A percentile compares a stretch with the other conserved stretches of the same genome.
Conservation (phyloP, 2,113 vertebrate genomes). For the Conger conger region DNA sequence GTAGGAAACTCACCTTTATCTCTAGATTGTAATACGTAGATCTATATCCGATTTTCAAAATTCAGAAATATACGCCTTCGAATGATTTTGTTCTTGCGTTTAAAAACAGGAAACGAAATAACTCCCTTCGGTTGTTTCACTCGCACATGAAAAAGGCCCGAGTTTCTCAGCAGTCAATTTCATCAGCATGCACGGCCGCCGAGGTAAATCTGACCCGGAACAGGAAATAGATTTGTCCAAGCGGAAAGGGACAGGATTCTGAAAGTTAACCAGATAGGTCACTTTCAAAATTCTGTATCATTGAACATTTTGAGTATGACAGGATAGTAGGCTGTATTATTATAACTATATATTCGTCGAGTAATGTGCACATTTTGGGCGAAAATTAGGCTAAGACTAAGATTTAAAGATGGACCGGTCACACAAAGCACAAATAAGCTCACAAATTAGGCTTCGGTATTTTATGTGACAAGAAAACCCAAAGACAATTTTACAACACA, state of each 20-base stretch:
- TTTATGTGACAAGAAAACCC: too few species aligned
- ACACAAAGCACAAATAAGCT: neutral
- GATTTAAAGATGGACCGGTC: too few species aligned
- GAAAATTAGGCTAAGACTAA: neutral
- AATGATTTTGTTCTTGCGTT: neutral
- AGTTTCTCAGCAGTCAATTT: conserved; percentile 4
- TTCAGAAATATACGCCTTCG: neutral
- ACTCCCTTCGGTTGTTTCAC: neutral
- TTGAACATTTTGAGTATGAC: too few species aligned
- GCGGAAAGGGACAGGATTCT: neutral
- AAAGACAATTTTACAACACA: too few species aligned
- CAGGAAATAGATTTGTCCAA: neutral
- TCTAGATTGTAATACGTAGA: neutral
- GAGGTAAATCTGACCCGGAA: conserved; percentile 13
- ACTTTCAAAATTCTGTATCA: neutral
- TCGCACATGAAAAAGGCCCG: neutral
- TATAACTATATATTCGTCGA: neutral
- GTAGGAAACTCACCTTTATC: neutral
- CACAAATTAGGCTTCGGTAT: neutral
- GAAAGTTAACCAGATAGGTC: neutral
- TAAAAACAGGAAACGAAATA: neutral
- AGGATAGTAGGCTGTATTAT: too few species aligned
- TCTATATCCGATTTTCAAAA: neutral
- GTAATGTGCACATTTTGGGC: neutral
- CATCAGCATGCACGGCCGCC: conserved; percentile 19